Base-by-base conservation (phyloP, 2,113 vertebrate genomes). In the Craseonycteris thonglongyai region DNA sequence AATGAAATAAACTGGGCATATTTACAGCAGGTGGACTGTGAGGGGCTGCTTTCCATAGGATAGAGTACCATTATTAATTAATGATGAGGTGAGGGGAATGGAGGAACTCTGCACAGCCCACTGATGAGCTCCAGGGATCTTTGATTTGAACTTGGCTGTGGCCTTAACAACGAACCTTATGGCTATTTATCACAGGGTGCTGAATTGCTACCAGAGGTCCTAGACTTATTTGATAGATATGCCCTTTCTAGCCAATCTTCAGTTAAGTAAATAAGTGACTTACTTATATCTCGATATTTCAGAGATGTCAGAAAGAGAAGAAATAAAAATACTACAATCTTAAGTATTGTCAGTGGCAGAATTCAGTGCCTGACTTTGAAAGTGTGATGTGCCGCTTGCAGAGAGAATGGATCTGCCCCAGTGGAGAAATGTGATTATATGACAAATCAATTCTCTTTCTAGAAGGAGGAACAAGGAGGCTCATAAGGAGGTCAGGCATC, bases 391-490 rank as follows among this genome's bases (percentile, higher is more conserved):
- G 83, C 58, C 58, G 93, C 87, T 91, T 0, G 0, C 86, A 28
- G 71, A 93, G 89, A 96, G 86, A 91, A 96, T 71, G 94, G 94
- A 94, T 96, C 91, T 94, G 83, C 78, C 68, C 5, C 0, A 38
- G 79, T 76, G 75, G 40, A 76, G 81, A 83, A 72, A 71, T 74
- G 86, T 91, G 89, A 83, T 80, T 95, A 59, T 83, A 68, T 87
- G 93, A 97, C 94, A 97, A 96, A 96, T 95, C 95, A 95, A 97
- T 96, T 95, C 82, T 21, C 54, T 49, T 82, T 71, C 90, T 74
- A 5, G 49, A 16, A 87, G 95, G 40, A 94, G 51, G 33, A 94
- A 87, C 65, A 79, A 47, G 79, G 80, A 96, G 89, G 75, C n/a
- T 56, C 83, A 86, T 16, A 11, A 2, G 0, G 82, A 91, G 96